Base-by-base conservation (phyloP, 2,888 invertebrate genomes). In the Brenthis ino region DNA sequence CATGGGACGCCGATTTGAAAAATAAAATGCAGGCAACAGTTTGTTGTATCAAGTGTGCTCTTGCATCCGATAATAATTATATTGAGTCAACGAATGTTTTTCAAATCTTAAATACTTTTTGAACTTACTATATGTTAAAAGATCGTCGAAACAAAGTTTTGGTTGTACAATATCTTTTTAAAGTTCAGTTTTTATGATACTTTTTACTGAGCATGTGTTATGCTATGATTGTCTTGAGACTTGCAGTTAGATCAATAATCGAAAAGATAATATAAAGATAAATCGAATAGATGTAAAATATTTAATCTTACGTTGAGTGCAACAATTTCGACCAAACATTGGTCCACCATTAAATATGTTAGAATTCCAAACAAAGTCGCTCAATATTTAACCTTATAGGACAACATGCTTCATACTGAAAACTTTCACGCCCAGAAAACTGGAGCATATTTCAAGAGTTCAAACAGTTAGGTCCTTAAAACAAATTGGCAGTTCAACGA, bases 21-120 rank as follows among this genome's bases (percentile, higher is more conserved):
- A 90, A 89, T 87, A 89, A 88, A 89, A 88, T 80, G 80, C 82
- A 85, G 88, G 85, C 91, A 90, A 89, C 89, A 89, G 88, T 88
- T 88, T 82, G 84, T 80, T 78, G 78, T 79, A 77, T 80, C 77
- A 76, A 78, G 76, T 79, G 77, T 75, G 78, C 70, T 74, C 74
- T 74, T 77, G 76, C 76, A 72, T 76, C 75, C 77, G 73, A 73
- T 72, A 73, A 76, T 77, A 78, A 78, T 77, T 77, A 80, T 78
- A 70, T 65, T 37, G 61, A 54, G 65, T 69, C 56, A 56, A 70
- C 64, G 20, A 11, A 57, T 57, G 50, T 37, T 58, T 58, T 24
- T 8, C 20, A 37, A 51, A 20, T 14, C 48, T 48, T 60, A 1
- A 24, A 14, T 48, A n/a, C 3, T 57, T 37, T 57, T n/a, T 33